Evolutionary conservation across 2,113 vertebrate species (phyloP).

Genomic region (Ictalurus punctatus): DNA sequence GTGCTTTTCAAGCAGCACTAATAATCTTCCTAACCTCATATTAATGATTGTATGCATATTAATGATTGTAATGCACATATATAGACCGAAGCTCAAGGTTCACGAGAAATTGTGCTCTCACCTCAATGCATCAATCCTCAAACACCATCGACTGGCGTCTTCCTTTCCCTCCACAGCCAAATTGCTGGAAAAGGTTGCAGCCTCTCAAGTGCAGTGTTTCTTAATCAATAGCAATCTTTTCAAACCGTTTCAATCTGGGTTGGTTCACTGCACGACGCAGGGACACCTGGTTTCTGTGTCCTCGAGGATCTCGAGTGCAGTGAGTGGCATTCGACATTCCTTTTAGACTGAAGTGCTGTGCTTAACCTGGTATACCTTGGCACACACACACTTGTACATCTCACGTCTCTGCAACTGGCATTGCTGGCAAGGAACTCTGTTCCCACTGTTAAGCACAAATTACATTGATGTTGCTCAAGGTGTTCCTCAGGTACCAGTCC

Average conservation of each 20-base stretch:
- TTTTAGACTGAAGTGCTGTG: slow-evolving; percentile 14
- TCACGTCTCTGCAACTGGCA: neutral
- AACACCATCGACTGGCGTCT: neutral
- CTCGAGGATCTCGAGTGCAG: slow-evolving; percentile 3
- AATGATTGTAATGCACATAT: neutral
- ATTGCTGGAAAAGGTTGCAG: slow-evolving; percentile 3
- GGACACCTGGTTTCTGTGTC: slow-evolving; percentile 6
- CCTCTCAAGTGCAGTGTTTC: neutral
- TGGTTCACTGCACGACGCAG: neutral
- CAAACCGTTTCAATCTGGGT: neutral
- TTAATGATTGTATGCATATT: neutral
- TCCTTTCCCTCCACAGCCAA: neutral
- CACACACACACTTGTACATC: neutral
- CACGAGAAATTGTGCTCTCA: neutral
- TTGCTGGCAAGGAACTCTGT: neutral
- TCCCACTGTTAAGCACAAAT: neutral
- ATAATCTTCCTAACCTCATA: neutral
- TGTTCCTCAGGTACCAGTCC: neutral
- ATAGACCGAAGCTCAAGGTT: neutral
- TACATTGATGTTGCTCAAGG: neutral
- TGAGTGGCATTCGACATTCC: neutral
- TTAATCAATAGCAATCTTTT: slow-evolving; percentile 33
- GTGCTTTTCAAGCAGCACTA: neutral
- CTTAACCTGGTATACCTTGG: neutral
- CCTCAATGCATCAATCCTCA: neutral